Percentiles rank a stretch among this genome's conserved stretches.
These are phyloP conservation scores for Myxocyprinus asiaticus DNA, from an alignment of 2,113 vertebrate species.

Conservation along the genomic window DNA sequence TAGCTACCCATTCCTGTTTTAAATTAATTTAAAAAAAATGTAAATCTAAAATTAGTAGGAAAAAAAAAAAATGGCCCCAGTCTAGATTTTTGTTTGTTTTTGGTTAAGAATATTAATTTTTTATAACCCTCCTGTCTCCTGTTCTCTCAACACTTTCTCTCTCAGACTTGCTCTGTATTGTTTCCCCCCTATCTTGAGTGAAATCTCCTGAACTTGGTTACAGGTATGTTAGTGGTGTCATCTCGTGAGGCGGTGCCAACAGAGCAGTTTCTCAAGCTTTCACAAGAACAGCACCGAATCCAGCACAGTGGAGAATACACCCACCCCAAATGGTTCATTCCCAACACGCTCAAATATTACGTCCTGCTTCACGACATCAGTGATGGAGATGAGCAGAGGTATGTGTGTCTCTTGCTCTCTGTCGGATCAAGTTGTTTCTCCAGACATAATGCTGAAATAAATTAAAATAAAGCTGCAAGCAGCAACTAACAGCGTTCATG, in stretches of 20 bases:
- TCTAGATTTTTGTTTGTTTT: too few species aligned
- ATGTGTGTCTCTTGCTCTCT: neutral
- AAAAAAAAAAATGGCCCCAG: too few species aligned
- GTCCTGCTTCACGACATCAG: conserved; percentile 92
- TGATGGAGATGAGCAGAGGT: conserved; percentile 90
- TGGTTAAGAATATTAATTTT: too few species aligned
- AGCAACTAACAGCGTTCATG: too few species aligned
- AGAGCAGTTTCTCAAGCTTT: conserved; percentile 94
- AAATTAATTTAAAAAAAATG: too few species aligned
- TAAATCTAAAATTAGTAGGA: too few species aligned
- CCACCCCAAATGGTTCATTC: conserved; percentile 96
- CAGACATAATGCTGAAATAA: neutral
- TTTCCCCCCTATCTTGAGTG: conserved; percentile 56
- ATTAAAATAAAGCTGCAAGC: too few species aligned
- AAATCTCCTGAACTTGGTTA: conserved; percentile 18
- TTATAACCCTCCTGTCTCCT: too few species aligned
- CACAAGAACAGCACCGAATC: conserved; percentile 95
- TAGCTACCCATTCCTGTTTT: too few species aligned
- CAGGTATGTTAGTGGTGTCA: conserved; percentile 95
- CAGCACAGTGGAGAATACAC: conserved; percentile 93
- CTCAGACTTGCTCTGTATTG: neutral
- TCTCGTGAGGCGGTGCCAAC: conserved; percentile 87
- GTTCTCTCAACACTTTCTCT: neutral
- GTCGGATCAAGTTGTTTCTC: neutral
- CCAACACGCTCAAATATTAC: conserved; percentile 97